phyloP scores from a whole-genome alignment of 1,140 invertebrate species.

The Venturia canescens region DNA sequence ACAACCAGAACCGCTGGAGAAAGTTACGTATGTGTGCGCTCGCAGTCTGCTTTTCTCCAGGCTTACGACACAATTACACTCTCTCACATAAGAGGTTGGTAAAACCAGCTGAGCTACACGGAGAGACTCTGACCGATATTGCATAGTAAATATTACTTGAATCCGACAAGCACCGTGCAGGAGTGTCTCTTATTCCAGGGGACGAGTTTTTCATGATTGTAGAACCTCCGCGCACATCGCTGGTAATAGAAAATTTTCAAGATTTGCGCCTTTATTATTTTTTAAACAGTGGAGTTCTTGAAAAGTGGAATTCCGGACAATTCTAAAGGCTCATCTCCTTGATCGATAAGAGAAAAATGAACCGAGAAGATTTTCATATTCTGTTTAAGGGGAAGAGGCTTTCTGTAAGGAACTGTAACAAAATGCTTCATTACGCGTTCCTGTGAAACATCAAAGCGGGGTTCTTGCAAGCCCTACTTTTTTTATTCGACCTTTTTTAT shows the following conservation, averaged over 20 bases:
- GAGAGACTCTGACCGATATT: slow-evolving; percentile 65
- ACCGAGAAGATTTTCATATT: too few species aligned
- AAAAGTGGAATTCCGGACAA: too few species aligned
- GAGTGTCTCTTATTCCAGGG: slow-evolving; percentile 55
- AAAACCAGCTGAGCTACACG: slow-evolving; percentile 55
- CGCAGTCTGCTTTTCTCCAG: slow-evolving; percentile 19
- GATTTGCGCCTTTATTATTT: too few species aligned
- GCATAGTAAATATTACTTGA: slow-evolving; percentile 69
- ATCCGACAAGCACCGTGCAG: slow-evolving; percentile 59
- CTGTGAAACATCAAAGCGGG: too few species aligned
- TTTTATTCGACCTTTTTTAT: too few species aligned
- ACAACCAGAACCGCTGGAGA: slow-evolving; percentile 18
- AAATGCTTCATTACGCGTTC: too few species aligned
- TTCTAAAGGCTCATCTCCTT: too few species aligned
- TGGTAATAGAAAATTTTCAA: not conserved
- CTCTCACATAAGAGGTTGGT: slow-evolving; percentile 41
- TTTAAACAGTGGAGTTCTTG: too few species aligned
- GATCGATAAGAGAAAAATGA: too few species aligned
- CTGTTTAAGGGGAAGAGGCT: too few species aligned
- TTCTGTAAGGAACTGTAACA: too few species aligned
- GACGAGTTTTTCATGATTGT: slow-evolving; percentile 61
- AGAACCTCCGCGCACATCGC: not conserved
- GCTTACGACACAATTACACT: slow-evolving; percentile 56
- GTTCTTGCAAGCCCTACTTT: too few species aligned
- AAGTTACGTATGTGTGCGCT: slow-evolving; percentile 14